Conservation (phyloP, 2,797 vertebrate species). For the Sebastes umbrosus region DNA sequence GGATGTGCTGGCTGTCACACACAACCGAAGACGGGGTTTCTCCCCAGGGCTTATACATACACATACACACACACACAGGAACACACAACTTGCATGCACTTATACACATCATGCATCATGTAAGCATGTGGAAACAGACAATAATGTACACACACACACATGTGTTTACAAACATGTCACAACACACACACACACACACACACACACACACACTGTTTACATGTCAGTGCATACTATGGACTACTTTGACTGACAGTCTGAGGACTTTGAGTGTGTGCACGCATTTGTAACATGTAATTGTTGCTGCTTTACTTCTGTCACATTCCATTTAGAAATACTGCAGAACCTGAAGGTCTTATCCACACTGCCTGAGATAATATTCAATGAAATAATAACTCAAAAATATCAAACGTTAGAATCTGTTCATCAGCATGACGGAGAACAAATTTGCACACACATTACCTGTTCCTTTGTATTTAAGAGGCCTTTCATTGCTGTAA, state of each 20-base stretch:
- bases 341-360: not conserved
- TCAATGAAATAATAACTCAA: not conserved
- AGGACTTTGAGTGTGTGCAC: not conserved
- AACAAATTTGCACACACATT: not conserved
- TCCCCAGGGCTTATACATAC: conserved; percentile 41
- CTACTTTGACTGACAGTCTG: conserved; percentile 8
- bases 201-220: conserved; percentile 18
- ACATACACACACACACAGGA: conserved; percentile 17
- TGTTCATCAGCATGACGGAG: not conserved
- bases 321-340: conserved; percentile 6
- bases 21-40: conserved; percentile 53
- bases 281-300: not conserved
- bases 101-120: conserved; percentile 46
- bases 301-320: conserved; percentile 10
- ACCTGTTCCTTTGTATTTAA: conserved; percentile 2
- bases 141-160: conserved; percentile 33
- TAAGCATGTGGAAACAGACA: conserved; percentile 39
- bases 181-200: conserved; percentile 2
- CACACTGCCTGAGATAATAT: not conserved
- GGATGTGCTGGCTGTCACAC: conserved; percentile 76
- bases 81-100: conserved; percentile 33
- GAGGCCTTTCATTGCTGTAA: not conserved
- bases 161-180: conserved; percentile 34
- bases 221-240: conserved; percentile 1
- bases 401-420: not conserved